phyloP scores from a whole-genome alignment of 2,888 invertebrate genomes.

The Parnassius smintheus region DNA sequence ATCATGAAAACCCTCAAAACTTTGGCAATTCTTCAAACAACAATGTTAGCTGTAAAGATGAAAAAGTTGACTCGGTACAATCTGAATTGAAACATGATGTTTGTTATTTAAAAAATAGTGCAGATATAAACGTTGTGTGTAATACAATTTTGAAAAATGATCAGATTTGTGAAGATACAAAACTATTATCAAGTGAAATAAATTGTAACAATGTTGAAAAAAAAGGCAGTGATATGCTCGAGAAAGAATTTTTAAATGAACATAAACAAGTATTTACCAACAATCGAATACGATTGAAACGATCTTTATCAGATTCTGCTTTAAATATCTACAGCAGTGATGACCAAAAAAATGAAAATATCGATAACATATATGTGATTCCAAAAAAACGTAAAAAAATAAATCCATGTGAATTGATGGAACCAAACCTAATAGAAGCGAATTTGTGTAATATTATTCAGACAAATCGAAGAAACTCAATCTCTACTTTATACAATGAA shows the following conservation, averaged over 20 bases:
- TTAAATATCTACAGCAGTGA: slow-evolving; percentile 34
- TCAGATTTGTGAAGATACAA: background rate
- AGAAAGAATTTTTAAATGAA: slow-evolving; percentile 13
- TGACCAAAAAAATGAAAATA: slow-evolving; percentile 1
- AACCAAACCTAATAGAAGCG: slow-evolving; percentile 43
- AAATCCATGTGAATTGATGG: slow-evolving; percentile 38
- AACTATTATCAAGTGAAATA: background rate
- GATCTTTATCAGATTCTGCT: slow-evolving; percentile 69
- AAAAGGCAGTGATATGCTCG: background rate
- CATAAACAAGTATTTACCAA: slow-evolving; percentile 24
- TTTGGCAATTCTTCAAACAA: background rate
- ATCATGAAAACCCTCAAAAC: background rate
- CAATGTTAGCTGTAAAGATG: background rate
- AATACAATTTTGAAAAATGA: slow-evolving; percentile 2
- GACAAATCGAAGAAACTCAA: slow-evolving; percentile 65
- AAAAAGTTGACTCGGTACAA: background rate
- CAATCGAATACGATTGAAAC: slow-evolving; percentile 48
- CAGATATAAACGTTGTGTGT: background rate
- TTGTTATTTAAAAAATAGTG: background rate
- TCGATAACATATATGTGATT: slow-evolving; percentile 15
- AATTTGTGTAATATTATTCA: slow-evolving; percentile 54
- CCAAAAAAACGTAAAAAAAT: slow-evolving; percentile 55
- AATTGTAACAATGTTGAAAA: background rate
- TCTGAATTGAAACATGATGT: background rate
- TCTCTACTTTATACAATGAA: slow-evolving; percentile 61